Base-by-base conservation (phyloP, 2,888 invertebrate species). In the Cactoblastis cactorum region DNA sequence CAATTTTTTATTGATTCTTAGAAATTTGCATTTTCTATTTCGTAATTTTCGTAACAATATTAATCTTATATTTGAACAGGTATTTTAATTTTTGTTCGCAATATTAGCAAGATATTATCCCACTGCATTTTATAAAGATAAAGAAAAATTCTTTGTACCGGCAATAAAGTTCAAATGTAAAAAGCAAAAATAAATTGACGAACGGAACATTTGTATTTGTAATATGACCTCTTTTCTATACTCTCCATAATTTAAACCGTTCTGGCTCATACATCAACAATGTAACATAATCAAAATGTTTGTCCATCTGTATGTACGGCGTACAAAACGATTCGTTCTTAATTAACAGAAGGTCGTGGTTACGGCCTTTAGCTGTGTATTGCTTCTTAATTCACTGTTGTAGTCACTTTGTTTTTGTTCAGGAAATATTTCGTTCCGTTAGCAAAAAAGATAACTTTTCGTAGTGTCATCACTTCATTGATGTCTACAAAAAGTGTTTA, bases 231-330 rank as follows among this genome's bases (percentile, higher is more conserved):
- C 28, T 9, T 28, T 28, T 28, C 28, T 8, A 8, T 6, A 28
- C 28, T 6, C 1, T 33, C 17, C 2, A 17, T 17, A 37, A 15
- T 37, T 17, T 17, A 18, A 9, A 35, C 1, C 28, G 43, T 17
- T 15, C 28, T 4, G 28, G 1, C 43, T 28, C 43, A 43, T 43
- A 28, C 14, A 43, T 43, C 43, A 32, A 15, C 37, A 15, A 37
- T 17, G n/a, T 28, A 14, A 28, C 28, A 24, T 15, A 43, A 43
- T 43, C 43, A 43, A 28, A 43, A 43, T 43, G 43, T 43, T 43
- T 43, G 28, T 43, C 28, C 43, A 32, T 8, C 9, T 9, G 9
- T 1, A 1, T 4, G 28, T 6, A 28, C 6, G 22, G 22, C 22
- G n/a, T n/a, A n/a, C n/a, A n/a, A 15, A 17, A 11, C 28, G 43